These are phyloP conservation scores for Leptinotarsa undecemlineata DNA, from an alignment of 1,140 invertebrate species.

Conservation along the genomic window DNA sequence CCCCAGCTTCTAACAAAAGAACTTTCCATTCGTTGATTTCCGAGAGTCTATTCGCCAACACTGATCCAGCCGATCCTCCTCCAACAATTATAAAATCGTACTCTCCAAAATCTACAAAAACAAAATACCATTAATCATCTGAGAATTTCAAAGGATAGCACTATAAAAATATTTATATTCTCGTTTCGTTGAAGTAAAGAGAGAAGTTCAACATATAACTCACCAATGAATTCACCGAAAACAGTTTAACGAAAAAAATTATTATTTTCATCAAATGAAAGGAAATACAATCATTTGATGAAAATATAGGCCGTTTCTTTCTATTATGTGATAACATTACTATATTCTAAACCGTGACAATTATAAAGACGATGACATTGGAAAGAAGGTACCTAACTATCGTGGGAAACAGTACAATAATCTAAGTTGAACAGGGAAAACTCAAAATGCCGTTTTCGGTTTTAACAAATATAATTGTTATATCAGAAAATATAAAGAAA, in stretches of 20 bases:
- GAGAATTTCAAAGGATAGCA: background rate
- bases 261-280: background rate
- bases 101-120: constrained; percentile 37
- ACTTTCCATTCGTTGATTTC: constrained; percentile 71
- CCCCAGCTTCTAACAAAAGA: constrained; percentile 77
- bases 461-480: too few species aligned
- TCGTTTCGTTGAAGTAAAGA: background rate
- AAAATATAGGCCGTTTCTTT: too few species aligned
- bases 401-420: too few species aligned
- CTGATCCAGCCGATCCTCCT: constrained; percentile 79
- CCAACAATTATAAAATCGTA: constrained; percentile 82
- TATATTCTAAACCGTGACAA: too few species aligned
- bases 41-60: constrained; percentile 74
- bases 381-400: too few species aligned
- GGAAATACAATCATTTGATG: too few species aligned
- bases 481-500: too few species aligned
- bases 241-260: too few species aligned
- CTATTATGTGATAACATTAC: too few species aligned
- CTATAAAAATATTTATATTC: background rate
- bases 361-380: too few species aligned
- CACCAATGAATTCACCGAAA: background rate
- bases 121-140: background rate
- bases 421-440: too few species aligned
- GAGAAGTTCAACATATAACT: background rate
- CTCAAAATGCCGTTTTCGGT: too few species aligned